Evolutionary conservation across 2,888 invertebrate genomes (phyloP).

Genomic region (Artemia sinica): DNA sequence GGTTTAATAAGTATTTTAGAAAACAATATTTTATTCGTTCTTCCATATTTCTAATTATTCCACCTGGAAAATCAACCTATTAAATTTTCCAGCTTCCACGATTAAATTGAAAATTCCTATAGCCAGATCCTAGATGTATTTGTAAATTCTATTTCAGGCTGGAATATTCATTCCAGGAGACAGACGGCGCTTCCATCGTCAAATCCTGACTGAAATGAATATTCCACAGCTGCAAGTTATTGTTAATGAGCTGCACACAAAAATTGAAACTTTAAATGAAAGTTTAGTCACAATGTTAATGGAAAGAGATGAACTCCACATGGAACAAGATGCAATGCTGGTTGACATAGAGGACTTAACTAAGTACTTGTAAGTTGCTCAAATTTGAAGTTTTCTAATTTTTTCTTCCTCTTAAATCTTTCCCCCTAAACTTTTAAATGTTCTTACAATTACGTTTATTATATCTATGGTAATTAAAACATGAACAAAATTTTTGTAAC

Average conservation of each 20-base stretch:
- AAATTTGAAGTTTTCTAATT: neutral
- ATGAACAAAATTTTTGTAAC: too few species aligned
- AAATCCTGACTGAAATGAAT: conserved; percentile 77
- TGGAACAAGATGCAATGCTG: conserved; percentile 94
- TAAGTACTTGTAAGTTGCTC: conserved; percentile 54
- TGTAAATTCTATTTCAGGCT: conserved; percentile 37
- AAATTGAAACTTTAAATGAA: conserved; percentile 79
- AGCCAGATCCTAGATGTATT: neutral
- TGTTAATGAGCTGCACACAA: conserved; percentile 80
- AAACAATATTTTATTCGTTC: too few species aligned
- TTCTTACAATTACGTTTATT: too few species aligned
- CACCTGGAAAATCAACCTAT: too few species aligned
- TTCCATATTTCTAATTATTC: too few species aligned
- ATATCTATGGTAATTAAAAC: too few species aligned
- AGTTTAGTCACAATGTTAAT: conserved; percentile 70
- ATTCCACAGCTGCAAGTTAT: conserved; percentile 82
- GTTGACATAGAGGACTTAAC: conserved; percentile 93
- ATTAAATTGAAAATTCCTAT: too few species aligned
- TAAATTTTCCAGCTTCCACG: too few species aligned
- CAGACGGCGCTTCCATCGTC: conserved; percentile 60
- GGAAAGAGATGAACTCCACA: conserved; percentile 84
- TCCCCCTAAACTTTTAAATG: neutral
- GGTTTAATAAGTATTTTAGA: too few species aligned
- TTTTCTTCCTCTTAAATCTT: conserved; percentile 3
- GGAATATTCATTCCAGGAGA: conserved; percentile 65